A percentile compares a stretch with the other conserved stretches of the same genome.
Evolutionary conservation across 2,888 invertebrate species (phyloP).

Genomic region (Tillus elongatus): DNA sequence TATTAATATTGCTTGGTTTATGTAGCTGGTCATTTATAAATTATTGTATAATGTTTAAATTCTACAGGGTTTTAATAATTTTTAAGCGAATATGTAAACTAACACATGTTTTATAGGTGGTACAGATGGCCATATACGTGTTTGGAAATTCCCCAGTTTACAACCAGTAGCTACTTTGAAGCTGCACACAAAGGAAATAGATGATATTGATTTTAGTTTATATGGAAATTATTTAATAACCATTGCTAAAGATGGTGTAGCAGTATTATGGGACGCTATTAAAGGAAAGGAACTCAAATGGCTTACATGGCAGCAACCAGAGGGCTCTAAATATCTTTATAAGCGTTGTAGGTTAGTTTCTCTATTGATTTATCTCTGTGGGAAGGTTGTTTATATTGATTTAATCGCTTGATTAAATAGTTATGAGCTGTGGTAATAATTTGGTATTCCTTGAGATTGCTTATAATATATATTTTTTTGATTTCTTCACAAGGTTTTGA

Average conservation of each 20-base stretch:
- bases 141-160: conserved; percentile 85
- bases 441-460: too few species aligned
- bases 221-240: conserved; percentile 68
- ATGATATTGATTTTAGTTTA: conserved; percentile 86
- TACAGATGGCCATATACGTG: conserved; percentile 73
- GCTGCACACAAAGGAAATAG: conserved; percentile 85
- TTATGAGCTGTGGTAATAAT: too few species aligned
- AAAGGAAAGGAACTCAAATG: conserved; percentile 58
- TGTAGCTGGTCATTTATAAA: too few species aligned
- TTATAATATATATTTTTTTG: too few species aligned
- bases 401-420: too few species aligned
- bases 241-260: conserved; percentile 80
- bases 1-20: too few species aligned
- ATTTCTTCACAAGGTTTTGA: too few species aligned
- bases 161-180: conserved; percentile 58
- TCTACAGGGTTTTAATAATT: too few species aligned
- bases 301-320: conserved; percentile 66
- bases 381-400: too few species aligned
- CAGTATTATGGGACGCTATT: conserved; percentile 67
- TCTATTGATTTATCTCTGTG: neutral
- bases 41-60: too few species aligned
- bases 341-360: conserved; percentile 62
- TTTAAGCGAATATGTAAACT: too few species aligned
- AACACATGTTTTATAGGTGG: conserved; percentile 50
- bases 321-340: conserved; percentile 71